Percentiles rank a stretch among this genome's conserved stretches.
These are phyloP conservation scores for Penaeus japonicus DNA, from an alignment of 1,140 invertebrate genomes.

Conservation along the genomic window DNA sequence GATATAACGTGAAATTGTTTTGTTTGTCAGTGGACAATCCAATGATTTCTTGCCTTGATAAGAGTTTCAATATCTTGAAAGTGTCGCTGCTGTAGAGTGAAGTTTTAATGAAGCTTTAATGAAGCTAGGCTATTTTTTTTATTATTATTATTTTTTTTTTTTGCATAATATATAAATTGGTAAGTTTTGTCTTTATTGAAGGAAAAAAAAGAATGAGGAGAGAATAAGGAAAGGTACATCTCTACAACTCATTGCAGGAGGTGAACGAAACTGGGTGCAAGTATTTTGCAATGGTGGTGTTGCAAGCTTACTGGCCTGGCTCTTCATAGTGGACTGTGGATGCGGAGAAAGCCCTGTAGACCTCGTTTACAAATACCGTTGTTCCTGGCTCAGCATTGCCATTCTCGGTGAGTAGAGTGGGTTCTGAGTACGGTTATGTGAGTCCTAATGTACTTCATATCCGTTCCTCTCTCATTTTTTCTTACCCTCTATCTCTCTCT, in stretches of 20 bases:
- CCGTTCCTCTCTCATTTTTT: too few relatives aligned
- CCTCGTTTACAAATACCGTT: constrained; percentile 78
- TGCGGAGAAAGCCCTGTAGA: constrained; percentile 81
- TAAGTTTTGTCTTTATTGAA: too few relatives aligned
- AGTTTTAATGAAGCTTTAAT: too few relatives aligned
- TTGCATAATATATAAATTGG: background rate
- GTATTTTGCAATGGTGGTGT: constrained; percentile 90
- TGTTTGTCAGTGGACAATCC: too few relatives aligned
- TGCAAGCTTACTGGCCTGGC: constrained; percentile 77
- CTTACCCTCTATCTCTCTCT: too few relatives aligned
- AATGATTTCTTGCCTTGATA: too few relatives aligned
- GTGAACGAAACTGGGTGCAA: constrained; percentile 90
- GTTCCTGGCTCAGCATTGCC: constrained; percentile 82
- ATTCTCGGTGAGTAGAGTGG: constrained; percentile 72
- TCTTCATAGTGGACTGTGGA: constrained; percentile 84
- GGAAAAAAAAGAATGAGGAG: background rate
- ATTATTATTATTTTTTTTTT: background rate
- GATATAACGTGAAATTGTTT: too few relatives aligned
- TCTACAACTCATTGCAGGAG: constrained; percentile 61
- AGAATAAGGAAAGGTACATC: background rate
- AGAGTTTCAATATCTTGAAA: too few relatives aligned
- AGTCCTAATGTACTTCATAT: too few relatives aligned
- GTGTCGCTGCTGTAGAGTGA: too few relatives aligned
- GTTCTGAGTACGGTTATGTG: too few relatives aligned
- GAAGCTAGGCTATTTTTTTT: background rate